Evolutionary conservation across 2,888 invertebrate genomes (phyloP).

Genomic region (Isoperla grammatica): DNA sequence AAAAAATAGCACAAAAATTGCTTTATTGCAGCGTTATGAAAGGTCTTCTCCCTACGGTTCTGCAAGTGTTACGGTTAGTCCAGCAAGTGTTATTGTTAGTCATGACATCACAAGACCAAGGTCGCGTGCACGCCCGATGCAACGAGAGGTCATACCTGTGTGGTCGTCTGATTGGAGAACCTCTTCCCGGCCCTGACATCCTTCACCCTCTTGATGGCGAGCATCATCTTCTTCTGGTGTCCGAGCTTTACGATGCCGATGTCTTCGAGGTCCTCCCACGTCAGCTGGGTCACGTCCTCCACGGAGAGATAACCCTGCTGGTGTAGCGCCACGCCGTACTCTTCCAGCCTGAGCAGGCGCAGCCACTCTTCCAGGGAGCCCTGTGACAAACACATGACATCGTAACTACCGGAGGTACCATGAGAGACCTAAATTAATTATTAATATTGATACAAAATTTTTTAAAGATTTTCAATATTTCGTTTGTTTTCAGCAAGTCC

Average conservation of each 20-base stretch:
- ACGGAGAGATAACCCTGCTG: slow-evolving; percentile 93
- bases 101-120: too few species aligned
- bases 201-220: slow-evolving; percentile 95
- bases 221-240: slow-evolving; percentile 95
- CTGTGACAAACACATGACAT: slow-evolving; percentile 45
- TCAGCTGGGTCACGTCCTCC: slow-evolving; percentile 88
- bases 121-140: too few species aligned
- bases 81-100: too few species aligned
- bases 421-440: too few species aligned
- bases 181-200: slow-evolving; percentile 82
- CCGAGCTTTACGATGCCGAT: slow-evolving; percentile 90
- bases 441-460: too few species aligned
- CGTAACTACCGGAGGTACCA: too few species aligned
- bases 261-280: slow-evolving; percentile 99
- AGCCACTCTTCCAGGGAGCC: slow-evolving; percentile 95
- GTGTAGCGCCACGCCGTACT: slow-evolving; percentile 84
- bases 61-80: too few species aligned
- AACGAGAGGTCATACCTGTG: slow-evolving; percentile 4
- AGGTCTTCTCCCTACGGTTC: too few species aligned
- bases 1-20: too few species aligned
- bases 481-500: background rate
- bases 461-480: background rate
- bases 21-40: too few species aligned
- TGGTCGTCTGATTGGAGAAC: slow-evolving; percentile 35
- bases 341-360: slow-evolving; percentile 80